These are phyloP conservation scores for Monochamus saltuarius DNA, from an alignment of 1,140 invertebrate genomes.

Conservation along the genomic window DNA sequence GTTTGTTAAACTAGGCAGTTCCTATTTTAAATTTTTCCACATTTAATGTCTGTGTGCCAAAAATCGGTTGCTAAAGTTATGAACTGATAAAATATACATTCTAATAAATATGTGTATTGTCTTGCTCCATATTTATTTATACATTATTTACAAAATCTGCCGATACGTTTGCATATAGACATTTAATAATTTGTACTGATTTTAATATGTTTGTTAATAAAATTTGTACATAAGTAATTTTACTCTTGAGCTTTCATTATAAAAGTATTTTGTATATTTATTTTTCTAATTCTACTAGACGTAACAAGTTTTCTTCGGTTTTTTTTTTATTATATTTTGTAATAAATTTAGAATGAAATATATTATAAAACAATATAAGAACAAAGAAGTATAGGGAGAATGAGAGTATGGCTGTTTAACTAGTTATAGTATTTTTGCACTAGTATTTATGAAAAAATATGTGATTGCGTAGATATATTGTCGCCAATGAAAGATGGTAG, in stretches of 20 bases:
- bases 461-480: conserved; percentile 46
- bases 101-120: too few species aligned
- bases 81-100: too few species aligned
- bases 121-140: conserved; percentile 5
- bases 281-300: conserved; percentile 27
- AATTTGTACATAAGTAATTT: conserved; percentile 12
- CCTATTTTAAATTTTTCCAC: conserved; percentile 4
- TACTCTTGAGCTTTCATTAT: conserved; percentile 1
- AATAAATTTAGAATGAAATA: conserved; percentile 15
- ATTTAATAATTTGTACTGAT: conserved; percentile 15
- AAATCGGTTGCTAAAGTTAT: too few species aligned
- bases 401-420: conserved; percentile 30
- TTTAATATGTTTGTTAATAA: conserved; percentile 5
- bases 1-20: background rate
- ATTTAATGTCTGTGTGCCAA: too few species aligned
- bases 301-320: conserved; percentile 19
- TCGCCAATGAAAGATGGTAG: conserved; percentile 40
- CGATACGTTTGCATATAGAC: conserved; percentile 6
- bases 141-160: background rate
- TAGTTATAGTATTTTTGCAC: conserved; percentile 51
- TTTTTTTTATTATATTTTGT: conserved; percentile 29
- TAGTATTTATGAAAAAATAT: conserved; percentile 47
- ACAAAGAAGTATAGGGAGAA: conserved; percentile 28
- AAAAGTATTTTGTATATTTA: conserved; percentile 33
- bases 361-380: conserved; percentile 18